Base-by-base conservation (phyloP, 2,113 vertebrate species). In the Thamnophis sirtalis region DNA sequence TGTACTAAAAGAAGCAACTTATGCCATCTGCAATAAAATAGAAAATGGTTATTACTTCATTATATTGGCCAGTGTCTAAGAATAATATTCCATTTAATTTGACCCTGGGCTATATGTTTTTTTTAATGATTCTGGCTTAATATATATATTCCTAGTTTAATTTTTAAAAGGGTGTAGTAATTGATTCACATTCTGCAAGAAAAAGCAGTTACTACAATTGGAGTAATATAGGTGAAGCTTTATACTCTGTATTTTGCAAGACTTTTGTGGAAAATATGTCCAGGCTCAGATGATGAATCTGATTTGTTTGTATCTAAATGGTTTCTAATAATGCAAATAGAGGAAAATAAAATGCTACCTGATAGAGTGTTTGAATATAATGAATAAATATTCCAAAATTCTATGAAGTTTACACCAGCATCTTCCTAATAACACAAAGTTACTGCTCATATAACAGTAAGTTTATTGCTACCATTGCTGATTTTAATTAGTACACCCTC, bases 21-120 rank as follows among this genome's bases (percentile, higher is more conserved):
- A 33, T 86, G 63, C 92, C 73, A 92, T 89, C 73, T 86, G 90
- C 85, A 87, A 91, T 93, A 93, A 60, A 8, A 5, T 3, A 85
- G 92, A 92, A 92, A 63, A 92, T 86, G 87, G 90, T 92, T 95
- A 94, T 85, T 6, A 92, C 84, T 93, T 94, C 49, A 90, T 15
- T 94, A 87, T 38, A 80, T 89, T 63, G 55, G 92, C 24, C 60
- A 68, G 26, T 89, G 84, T 94, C 2, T 0, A 43, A 28, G 28
- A 89, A 93, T 86, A 80, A 48, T n/a, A 50, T 68, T 55, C 21
- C 68, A 93, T 89, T 90, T 88, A 90, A 92, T 33, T 84, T 60
- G 54, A 92, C 86, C 7, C 4, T 84, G 73, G 33, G 73, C 33
- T 80, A 38, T 43, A 80, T 6, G 73, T 80, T 80, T 38, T 3